phyloP scores from a whole-genome alignment of 30 jellyfish, hydroid and myxozoan species.

The Aurelia aurita region DNA sequence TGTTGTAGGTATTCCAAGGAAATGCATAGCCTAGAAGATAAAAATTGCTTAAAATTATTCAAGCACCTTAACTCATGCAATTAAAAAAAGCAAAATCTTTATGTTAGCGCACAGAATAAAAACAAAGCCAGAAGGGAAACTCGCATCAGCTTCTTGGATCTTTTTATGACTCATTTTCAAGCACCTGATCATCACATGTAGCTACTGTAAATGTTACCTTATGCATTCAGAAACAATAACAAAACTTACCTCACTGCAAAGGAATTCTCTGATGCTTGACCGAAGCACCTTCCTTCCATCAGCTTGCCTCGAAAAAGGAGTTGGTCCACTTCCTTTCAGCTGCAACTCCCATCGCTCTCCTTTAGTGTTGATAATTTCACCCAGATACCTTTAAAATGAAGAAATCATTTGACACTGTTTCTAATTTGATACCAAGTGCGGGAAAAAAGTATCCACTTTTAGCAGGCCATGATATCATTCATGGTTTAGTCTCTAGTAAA shows the following conservation, averaged over 20 bases:
- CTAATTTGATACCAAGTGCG: not conserved
- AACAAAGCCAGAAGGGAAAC: too few relatives aligned
- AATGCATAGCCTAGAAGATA: slow-evolving; percentile 86
- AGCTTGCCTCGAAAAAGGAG: slow-evolving; percentile 97
- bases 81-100: too few relatives aligned
- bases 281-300: slow-evolving; percentile 98
- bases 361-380: slow-evolving; percentile 78
- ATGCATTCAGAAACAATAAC: too few relatives aligned
- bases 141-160: too few relatives aligned
- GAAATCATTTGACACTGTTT: not conserved
- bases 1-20: slow-evolving; percentile 98
- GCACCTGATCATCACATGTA: too few relatives aligned
- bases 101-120: too few relatives aligned
- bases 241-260: slow-evolving; percentile 96
- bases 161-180: too few relatives aligned
- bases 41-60: not conserved
- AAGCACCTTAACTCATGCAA: not conserved
- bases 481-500: too few relatives aligned
- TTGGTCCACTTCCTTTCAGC: slow-evolving; percentile 98
- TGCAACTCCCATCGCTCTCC: slow-evolving; percentile 99
- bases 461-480: not conserved
- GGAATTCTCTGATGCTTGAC: slow-evolving; percentile 95
- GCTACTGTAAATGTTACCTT: too few relatives aligned
- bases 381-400: slow-evolving; percentile 82
- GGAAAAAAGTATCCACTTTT: not conserved